A percentile compares a stretch with the other conserved stretches of the same genome.
Conservation (phyloP, 2,888 invertebrate genomes). For the Crepidodera aurea region DNA sequence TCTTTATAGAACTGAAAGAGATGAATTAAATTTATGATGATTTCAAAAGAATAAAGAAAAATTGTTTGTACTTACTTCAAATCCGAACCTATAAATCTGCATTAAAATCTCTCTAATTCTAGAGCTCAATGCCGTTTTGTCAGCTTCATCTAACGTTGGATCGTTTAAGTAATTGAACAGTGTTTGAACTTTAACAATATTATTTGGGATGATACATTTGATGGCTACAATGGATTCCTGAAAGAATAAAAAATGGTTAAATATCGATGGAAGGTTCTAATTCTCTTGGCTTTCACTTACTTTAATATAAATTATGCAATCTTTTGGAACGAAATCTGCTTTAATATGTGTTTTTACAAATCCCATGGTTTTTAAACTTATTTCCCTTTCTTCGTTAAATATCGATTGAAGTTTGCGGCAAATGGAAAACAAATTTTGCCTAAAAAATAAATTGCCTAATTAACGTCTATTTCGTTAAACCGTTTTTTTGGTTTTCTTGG, state of each 20-base stretch:
- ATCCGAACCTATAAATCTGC: conserved; percentile 89
- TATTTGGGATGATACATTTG: conserved; percentile 65
- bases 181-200: conserved; percentile 68
- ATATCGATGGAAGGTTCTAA: conserved; percentile 3
- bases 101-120: conserved; percentile 80
- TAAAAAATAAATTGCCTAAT: conserved; percentile 55
- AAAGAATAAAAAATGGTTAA: conserved; percentile 40
- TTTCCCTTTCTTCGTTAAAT: conserved; percentile 81
- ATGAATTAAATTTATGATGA: too few relatives aligned
- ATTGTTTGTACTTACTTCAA: conserved; percentile 81
- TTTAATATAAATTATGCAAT: conserved; percentile 36
- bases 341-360: conserved; percentile 77
- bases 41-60: too few relatives aligned
- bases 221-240: conserved; percentile 68
- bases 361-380: conserved; percentile 79
- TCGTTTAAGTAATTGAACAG: conserved; percentile 63
- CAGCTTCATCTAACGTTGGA: conserved; percentile 66
- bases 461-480: not conserved
- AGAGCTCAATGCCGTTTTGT: conserved; percentile 68
- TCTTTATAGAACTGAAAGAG: conserved; percentile 72
- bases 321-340: conserved; percentile 35
- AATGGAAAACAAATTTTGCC: conserved; percentile 68
- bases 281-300: conserved; percentile 34
- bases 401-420: conserved; percentile 83
- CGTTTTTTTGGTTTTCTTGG: too few relatives aligned